Evolutionary conservation across 2,113 vertebrate species (phyloP).

Genomic region (Silurus meridionalis): DNA sequence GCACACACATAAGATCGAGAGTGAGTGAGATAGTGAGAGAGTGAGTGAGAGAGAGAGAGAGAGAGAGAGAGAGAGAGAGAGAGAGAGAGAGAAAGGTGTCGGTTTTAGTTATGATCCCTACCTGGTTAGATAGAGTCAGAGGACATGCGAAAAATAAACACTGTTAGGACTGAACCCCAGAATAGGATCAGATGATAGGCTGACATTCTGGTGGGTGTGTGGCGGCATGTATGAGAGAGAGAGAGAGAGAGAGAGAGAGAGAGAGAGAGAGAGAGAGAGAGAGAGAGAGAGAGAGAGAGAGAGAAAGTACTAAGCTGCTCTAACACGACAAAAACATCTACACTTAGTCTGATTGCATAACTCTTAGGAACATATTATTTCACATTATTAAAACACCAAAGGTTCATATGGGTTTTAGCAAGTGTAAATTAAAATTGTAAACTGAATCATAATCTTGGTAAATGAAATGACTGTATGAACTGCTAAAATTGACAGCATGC

Average conservation of each 20-base stretch:
- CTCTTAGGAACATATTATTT: not conserved
- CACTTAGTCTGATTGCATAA: not conserved
- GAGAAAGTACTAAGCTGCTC: not conserved
- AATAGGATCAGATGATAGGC: slow-evolving; percentile 14
- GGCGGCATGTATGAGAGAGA: not conserved
- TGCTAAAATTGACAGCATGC: not conserved
- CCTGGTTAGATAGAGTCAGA: not conserved
- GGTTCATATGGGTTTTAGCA: not conserved
- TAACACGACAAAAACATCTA: not conserved
- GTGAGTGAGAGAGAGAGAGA: not conserved
- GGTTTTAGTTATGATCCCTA: slow-evolving; percentile 2
- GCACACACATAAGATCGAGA: not conserved
- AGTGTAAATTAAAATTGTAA: not conserved
- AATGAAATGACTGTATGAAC: not conserved
- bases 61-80: not conserved
- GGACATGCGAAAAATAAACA: slow-evolving; percentile 29
- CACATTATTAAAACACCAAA: not conserved
- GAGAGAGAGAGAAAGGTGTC: not conserved
- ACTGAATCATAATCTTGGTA: not conserved
- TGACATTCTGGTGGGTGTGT: not conserved
- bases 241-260: not conserved
- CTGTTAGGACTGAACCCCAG: slow-evolving; percentile 7
- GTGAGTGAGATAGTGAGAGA: not conserved
- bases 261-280: too few relatives aligned
- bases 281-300: not conserved